These are phyloP conservation scores for Chrysotoxum bicinctum DNA, from an alignment of 2,888 invertebrate genomes.

Conservation along the genomic window DNA sequence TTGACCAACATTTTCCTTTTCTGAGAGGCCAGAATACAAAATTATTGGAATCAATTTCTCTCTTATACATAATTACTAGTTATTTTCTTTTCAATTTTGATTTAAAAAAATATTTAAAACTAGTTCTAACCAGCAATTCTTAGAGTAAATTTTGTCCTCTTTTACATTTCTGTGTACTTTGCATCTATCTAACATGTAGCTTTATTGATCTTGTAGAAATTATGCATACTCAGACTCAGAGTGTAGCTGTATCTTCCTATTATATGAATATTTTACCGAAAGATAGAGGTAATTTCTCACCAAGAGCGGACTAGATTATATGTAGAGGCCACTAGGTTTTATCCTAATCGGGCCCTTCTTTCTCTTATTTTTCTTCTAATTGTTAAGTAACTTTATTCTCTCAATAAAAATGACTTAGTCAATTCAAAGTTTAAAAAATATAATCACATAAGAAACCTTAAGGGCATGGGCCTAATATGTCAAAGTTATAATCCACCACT, in stretches of 20 bases:
- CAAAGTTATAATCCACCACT: neutral
- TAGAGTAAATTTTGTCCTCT: neutral
- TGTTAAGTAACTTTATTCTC: accelerated
- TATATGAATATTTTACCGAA: neutral
- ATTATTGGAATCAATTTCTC: neutral
- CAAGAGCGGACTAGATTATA: neutral
- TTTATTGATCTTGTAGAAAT: conserved; percentile 28
- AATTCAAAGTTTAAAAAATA: neutral
- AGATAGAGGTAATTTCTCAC: conserved; percentile 1
- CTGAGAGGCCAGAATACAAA: neutral
- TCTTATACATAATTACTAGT: too few relatives aligned
- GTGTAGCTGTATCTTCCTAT: neutral
- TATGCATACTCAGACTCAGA: neutral
- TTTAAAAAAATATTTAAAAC: too few relatives aligned
- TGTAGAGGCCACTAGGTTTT: neutral
- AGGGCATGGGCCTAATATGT: neutral
- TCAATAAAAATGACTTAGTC: neutral
- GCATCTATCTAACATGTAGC: neutral
- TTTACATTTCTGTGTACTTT: neutral
- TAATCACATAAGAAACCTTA: neutral
- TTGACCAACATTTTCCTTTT: neutral
- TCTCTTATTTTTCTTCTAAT: neutral
- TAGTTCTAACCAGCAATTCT: neutral
- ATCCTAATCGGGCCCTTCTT: neutral
- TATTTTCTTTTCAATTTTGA: too few relatives aligned